phyloP scores from a whole-genome alignment of 37 sponge, comb jelly and placozoan genomes.

The Chondrosia reniformis region DNA sequence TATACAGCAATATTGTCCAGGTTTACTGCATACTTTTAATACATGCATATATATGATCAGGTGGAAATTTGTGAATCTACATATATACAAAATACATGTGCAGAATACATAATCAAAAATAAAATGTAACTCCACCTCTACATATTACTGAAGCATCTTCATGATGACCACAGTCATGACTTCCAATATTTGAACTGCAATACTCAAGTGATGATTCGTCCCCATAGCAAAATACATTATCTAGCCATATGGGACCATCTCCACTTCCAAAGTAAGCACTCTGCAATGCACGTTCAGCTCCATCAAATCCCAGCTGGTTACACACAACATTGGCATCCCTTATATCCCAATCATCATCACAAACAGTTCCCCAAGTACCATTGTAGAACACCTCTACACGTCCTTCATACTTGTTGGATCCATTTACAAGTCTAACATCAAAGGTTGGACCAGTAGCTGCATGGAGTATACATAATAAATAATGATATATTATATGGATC shows the following conservation, averaged over 20 bases:
- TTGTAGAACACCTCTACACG: conserved; percentile 18
- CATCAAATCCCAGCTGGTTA: neutral
- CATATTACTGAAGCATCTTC: conserved; percentile 7
- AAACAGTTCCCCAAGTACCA: conserved; percentile 3
- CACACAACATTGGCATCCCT: conserved; percentile 8
- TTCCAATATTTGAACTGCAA: neutral
- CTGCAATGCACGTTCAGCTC: conserved; percentile 3
- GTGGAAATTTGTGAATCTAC: too few species aligned
- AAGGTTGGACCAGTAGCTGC: too few species aligned
- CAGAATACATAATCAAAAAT: too few species aligned
- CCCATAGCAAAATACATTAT: conserved; percentile 59
- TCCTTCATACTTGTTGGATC: neutral
- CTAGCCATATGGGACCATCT: conserved; percentile 50
- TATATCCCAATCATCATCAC: conserved; percentile 20
- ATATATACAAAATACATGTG: too few species aligned
- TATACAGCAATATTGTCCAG: too few species aligned
- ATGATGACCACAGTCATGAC: neutral
- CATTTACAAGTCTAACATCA: neutral
- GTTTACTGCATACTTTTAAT: too few species aligned
- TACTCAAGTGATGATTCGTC: conserved; percentile 38
- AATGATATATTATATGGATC: neutral
- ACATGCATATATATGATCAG: too few species aligned
- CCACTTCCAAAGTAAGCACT: conserved; percentile 53
- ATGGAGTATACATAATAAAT: neutral
- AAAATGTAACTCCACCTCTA: neutral